Evolutionary conservation across 2,888 invertebrate species (phyloP).

Genomic region (Nemotelus pantherinus): DNA sequence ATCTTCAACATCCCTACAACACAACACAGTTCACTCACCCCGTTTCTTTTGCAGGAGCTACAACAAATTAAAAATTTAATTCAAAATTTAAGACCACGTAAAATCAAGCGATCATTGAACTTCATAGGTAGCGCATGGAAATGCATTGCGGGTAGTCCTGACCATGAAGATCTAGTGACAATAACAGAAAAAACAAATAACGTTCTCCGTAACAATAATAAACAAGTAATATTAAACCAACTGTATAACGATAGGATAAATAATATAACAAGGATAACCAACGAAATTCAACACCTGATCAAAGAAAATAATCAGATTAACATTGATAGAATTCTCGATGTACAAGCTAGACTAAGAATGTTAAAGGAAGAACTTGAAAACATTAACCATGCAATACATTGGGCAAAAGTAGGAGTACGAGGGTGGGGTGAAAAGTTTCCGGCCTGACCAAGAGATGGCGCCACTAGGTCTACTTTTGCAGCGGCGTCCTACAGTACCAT

Average conservation of each 20-base stretch:
- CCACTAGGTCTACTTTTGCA: too few relatives aligned
- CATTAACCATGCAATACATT: constrained; percentile 12
- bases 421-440: too few relatives aligned
- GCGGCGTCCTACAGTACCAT: too few relatives aligned
- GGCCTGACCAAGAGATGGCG: too few relatives aligned
- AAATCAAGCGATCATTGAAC: constrained; percentile 18
- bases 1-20: not conserved
- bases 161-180: too few relatives aligned
- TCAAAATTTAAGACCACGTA: constrained; percentile 21
- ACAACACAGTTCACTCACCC: not conserved
- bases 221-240: not conserved
- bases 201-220: too few relatives aligned
- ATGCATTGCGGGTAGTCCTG: not conserved
- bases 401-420: not conserved
- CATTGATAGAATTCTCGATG: constrained; percentile 1
- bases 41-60: not conserved
- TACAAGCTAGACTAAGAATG: constrained; percentile 11
- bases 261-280: not conserved
- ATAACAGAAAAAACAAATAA: too few relatives aligned
- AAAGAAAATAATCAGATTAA: constrained; percentile 10
- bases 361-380: not conserved
- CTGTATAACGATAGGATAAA: not conserved
- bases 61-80: not conserved
- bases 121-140: too few relatives aligned
- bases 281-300: not conserved